A percentile compares a stretch with the other conserved stretches of the same genome.
These are phyloP conservation scores for Lagopus muta DNA, from an alignment of 2,113 vertebrate genomes.

Conservation along the genomic window DNA sequence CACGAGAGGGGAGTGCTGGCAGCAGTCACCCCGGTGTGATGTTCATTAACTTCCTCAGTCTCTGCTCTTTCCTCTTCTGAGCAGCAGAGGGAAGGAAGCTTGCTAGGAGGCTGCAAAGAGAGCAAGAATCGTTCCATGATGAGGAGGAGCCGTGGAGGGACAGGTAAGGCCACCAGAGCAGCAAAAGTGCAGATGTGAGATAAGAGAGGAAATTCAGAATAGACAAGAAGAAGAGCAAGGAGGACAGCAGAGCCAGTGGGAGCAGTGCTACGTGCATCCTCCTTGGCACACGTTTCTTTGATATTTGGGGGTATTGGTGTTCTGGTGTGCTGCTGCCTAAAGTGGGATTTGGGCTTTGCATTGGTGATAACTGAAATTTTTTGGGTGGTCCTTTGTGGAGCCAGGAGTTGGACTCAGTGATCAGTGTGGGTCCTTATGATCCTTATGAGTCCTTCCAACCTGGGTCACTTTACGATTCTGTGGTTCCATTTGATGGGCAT, in stretches of 20 bases:
- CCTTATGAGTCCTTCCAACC: no score
- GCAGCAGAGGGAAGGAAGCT: not conserved
- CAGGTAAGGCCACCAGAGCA: not conserved
- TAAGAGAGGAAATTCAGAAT: not conserved
- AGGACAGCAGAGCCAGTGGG: accelerated
- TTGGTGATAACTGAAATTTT: no score
- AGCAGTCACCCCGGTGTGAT: not conserved
- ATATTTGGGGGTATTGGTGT: not conserved
- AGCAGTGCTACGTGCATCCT: accelerated
- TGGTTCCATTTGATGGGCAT: not conserved
- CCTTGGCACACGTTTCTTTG: accelerated
- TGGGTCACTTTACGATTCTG: no score
- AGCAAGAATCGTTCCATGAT: not conserved
- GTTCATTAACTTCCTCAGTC: not conserved
- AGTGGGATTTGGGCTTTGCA: no score
- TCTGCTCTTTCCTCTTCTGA: not conserved
- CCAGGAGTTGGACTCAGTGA: no score
- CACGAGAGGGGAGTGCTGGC: not conserved
- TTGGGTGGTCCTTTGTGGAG: no score
- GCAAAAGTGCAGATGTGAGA: not conserved
- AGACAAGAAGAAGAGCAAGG: not conserved
- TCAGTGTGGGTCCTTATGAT: no score
- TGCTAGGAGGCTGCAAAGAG: not conserved
- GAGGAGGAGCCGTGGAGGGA: not conserved
- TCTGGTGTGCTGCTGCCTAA: no score